These are phyloP conservation scores for Epizoanthus scotinus DNA, from an alignment of 92 coral and sea anemone species.

Conservation along the genomic window DNA sequence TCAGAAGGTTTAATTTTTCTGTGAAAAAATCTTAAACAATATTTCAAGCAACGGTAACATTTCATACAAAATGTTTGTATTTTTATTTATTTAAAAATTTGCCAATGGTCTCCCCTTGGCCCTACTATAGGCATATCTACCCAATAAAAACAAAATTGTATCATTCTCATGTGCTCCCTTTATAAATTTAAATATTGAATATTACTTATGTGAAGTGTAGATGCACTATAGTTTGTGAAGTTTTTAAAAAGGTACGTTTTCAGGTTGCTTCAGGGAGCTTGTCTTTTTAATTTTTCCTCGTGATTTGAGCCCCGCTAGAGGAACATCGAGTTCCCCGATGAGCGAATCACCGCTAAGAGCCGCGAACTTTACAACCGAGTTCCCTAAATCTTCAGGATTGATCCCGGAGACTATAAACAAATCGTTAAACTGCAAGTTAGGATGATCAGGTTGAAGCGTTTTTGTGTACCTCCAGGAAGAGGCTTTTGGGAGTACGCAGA, in stretches of 20 bases:
- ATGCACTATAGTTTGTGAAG: no score
- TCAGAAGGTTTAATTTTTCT: no score
- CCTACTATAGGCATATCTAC: no score
- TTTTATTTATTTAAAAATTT: no score
- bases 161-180: no score
- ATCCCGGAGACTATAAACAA: slow-evolving; percentile 64
- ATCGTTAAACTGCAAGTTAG: slow-evolving; percentile 56
- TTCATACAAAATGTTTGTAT: no score
- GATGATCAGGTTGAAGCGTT: slow-evolving; percentile 26
- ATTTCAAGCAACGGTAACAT: no score
- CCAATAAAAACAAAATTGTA: no score
- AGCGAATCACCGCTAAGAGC: slow-evolving; percentile 49
- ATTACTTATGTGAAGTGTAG: no score
- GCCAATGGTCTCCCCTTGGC: no score
- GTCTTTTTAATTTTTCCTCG: slow-evolving; percentile 74
- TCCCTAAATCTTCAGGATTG: slow-evolving; percentile 45
- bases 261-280: slow-evolving; percentile 32
- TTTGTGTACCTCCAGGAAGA: slow-evolving; percentile 63
- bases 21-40: no score
- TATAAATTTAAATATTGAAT: no score
- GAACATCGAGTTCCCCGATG: slow-evolving; percentile 47
- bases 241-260: background rate
- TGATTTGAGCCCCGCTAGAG: slow-evolving; percentile 58
- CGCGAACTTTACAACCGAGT: slow-evolving; percentile 49
- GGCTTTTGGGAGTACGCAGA: slow-evolving; percentile 53